Evolutionary conservation across 2,888 invertebrate genomes (phyloP), one percentile per base, ranked within the genome.

Genomic region (Vanessa cardui): DNA sequence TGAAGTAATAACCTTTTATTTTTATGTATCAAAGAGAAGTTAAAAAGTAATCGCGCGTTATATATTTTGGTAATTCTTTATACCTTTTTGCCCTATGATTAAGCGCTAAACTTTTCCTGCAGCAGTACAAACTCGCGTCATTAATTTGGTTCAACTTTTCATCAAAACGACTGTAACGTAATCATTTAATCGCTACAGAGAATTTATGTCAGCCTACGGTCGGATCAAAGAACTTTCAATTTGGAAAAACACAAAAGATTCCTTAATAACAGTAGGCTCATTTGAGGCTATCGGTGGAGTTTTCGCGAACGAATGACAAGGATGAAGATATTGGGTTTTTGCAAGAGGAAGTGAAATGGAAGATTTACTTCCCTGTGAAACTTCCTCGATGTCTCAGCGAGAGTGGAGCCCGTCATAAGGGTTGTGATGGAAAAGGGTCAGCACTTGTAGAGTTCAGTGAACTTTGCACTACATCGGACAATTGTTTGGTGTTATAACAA

Each of bases 391-490:
- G 60, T 61, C 60, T 56, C 56, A 39, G 52, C 52, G 56, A 54
- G 65, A 65, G 65, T 60, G 59, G 59, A 65, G 60, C 60, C 46
- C 52, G 60, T 65, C 65, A 52, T 60, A 72, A 74, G 74, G 75
- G 74, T 74, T 71, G 68, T 52, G 66, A 59, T 54, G 67, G 64
- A 69, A 68, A 71, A 71, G 72, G 72, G 71, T 71, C 74, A 72
- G 75, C 72, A 72, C 52, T 75, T 71, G 69, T 58, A 68, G 77
- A 79, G 90, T 83, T 84, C 87, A 74, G 71, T 79, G 84, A 89
- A 80, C 90, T 85, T 81, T 83, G 83, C 78, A 80, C 85, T 84
- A 86, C 85, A 85, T 84, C 79, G 75, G 78, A 74, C 72, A 69
- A 66, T 47, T 67, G 68, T 62, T 69, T 66, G 47, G 56, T 44